Evolutionary conservation across 2,113 vertebrate species (phyloP).

Genomic region (Hippocampus comes): DNA sequence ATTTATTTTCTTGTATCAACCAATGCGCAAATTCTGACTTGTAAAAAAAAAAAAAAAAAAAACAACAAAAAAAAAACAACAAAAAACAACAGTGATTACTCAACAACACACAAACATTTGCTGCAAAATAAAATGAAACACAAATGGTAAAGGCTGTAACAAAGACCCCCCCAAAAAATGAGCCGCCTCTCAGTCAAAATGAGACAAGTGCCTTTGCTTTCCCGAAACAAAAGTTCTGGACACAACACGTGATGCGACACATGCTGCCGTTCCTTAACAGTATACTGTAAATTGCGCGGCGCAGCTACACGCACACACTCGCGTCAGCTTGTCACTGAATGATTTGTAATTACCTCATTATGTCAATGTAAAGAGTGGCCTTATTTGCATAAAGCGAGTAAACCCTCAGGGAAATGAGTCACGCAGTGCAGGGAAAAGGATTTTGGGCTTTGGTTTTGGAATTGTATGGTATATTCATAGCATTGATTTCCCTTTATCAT

Average conservation of each 20-base stretch:
- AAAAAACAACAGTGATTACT: no score
- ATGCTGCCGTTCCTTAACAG: conserved; percentile 49
- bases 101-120: no score
- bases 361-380: conserved; percentile 81
- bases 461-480: no score
- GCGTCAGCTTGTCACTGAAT: conserved; percentile 82
- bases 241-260: conserved; percentile 60
- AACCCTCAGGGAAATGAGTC: conserved; percentile 39
- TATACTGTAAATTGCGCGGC: conserved; percentile 70
- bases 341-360: conserved; percentile 91
- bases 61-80: no score
- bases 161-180: background rate
- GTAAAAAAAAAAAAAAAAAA: no score
- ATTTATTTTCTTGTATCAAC: no score
- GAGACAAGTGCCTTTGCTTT: conserved; percentile 63
- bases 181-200: conserved; percentile 31
- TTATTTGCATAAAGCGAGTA: conserved; percentile 72
- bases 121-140: no score
- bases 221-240: conserved; percentile 49
- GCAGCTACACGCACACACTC: conserved; percentile 75
- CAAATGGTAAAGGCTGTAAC: no score
- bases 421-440: conserved; percentile 8
- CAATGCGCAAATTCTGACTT: no score
- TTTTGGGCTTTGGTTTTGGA: background rate
- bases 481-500: no score